Evolutionary conservation across 2,113 vertebrate genomes (phyloP).

Genomic region (Entosphenus tridentatus): DNA sequence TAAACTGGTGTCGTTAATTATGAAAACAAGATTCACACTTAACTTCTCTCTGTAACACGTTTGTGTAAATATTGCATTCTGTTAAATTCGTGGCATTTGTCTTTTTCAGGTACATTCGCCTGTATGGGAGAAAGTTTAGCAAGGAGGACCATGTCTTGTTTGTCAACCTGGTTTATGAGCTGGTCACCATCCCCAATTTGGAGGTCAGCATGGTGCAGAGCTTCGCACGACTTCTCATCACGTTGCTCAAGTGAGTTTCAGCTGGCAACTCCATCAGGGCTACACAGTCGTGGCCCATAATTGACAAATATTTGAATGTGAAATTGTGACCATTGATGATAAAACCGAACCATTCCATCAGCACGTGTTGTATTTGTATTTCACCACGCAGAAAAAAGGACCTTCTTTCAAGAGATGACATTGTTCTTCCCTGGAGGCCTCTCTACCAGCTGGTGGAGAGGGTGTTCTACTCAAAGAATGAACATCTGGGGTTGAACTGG

Average conservation of each 20-base stretch:
- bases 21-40: too few species aligned
- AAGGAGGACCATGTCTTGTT: constrained; percentile 94
- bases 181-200: constrained; percentile 68
- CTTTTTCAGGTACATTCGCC: constrained; percentile 52
- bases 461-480: constrained; percentile 86
- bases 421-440: constrained; percentile 76
- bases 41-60: background rate
- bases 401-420: constrained; percentile 69
- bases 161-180: constrained; percentile 70
- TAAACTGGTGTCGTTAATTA: too few species aligned
- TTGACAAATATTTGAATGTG: too few species aligned
- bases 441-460: constrained; percentile 73
- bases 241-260: constrained; percentile 63
- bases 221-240: constrained; percentile 75
- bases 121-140: constrained; percentile 93
- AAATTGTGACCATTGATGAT: too few species aligned
- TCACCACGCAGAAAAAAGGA: constrained; percentile 53
- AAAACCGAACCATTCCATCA: too few species aligned
- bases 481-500: constrained; percentile 91
- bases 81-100: background rate
- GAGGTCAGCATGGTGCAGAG: constrained; percentile 98
- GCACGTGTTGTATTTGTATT: background rate
- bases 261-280: too few species aligned
- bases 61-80: background rate
- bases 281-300: too few species aligned